A percentile compares a stretch with the other conserved stretches of the same genome.
Conservation (phyloP, 2,888 invertebrate species). For the Trilocha varians region DNA sequence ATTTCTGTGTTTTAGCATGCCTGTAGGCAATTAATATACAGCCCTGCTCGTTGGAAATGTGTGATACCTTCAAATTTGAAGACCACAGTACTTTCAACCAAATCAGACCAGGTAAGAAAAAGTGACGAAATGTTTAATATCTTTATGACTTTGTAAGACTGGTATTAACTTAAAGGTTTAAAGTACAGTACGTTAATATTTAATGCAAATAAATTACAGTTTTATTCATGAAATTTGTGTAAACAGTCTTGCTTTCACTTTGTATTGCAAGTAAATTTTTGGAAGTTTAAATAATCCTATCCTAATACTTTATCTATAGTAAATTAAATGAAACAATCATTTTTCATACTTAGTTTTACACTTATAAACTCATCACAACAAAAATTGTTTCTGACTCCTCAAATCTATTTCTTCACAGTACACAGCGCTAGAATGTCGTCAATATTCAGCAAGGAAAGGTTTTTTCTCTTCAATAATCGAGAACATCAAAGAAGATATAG, state of each 20-base stretch:
- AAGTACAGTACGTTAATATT: no score
- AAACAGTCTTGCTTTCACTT: no score
- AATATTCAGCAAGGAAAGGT: conserved; percentile 68
- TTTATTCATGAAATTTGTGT: conserved; percentile 20
- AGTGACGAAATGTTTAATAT: neutral
- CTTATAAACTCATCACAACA: no score
- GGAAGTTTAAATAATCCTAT: no score
- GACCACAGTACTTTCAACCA: conserved; percentile 34
- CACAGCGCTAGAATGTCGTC: conserved; percentile 49
- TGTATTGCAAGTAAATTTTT: no score
- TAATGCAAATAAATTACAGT: conserved; percentile 3
- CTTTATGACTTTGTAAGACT: neutral
- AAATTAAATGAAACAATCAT: no score
- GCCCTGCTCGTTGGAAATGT: conserved; percentile 62
- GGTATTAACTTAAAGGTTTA: neutral
- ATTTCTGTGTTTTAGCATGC: conserved; percentile 50
- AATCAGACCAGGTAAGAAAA: conserved; percentile 47
- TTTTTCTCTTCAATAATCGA: conserved; percentile 92
- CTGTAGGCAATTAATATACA: conserved; percentile 59
- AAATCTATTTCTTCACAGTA: conserved; percentile 24
- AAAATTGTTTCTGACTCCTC: no score
- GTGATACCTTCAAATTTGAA: conserved; percentile 48
- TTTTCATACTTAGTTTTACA: no score
- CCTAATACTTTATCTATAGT: no score
- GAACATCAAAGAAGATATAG: conserved; percentile 94